These are phyloP conservation scores for Rhincodon typus DNA, from an alignment of 2,797 vertebrate species.

Conservation along the genomic window DNA sequence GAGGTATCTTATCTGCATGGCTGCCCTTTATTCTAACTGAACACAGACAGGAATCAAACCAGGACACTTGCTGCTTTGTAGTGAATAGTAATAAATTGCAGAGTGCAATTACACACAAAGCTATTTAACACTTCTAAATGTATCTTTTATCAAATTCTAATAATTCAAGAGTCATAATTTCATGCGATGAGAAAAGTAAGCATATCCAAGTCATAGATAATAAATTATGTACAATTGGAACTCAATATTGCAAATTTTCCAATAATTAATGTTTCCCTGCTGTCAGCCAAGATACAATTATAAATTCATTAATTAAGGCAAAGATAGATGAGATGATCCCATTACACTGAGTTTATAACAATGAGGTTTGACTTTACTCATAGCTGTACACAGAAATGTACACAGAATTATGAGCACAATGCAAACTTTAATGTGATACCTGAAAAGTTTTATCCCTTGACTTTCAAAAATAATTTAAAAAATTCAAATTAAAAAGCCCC, in stretches of 20 bases:
- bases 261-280: neutral
- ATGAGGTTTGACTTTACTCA: neutral
- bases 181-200: neutral
- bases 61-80: neutral
- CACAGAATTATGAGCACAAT: neutral
- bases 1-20: neutral
- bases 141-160: neutral
- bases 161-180: neutral
- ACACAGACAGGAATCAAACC: neutral
- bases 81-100: neutral
- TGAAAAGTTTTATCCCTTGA: neutral
- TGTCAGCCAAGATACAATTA: neutral
- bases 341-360: neutral
- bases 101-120: neutral
- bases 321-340: neutral
- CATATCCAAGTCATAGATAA: neutral
- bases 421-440: neutral
- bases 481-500: constrained; percentile 15
- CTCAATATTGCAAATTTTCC: neutral
- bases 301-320: neutral
- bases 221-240: neutral
- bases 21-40: neutral
- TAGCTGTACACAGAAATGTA: neutral
- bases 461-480: neutral
- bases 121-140: neutral